A percentile compares a stretch with the other conserved stretches of the same genome.
Evolutionary conservation across 1,140 invertebrate genomes (phyloP).

Genomic region (Tetramorium alpestre): DNA sequence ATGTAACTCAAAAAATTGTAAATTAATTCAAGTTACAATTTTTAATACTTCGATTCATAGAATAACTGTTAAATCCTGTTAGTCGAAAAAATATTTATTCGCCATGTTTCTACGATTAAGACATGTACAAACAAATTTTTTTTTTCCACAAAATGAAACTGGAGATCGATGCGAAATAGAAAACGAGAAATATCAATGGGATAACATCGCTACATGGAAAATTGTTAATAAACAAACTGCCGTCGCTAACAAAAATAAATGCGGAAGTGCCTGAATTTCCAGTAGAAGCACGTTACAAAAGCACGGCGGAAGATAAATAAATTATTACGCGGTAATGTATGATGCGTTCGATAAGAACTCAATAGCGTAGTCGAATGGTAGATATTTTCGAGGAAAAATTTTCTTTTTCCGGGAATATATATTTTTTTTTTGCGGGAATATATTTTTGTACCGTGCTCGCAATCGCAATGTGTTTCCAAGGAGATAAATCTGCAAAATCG

Average conservation of each 20-base stretch:
- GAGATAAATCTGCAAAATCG: not conserved
- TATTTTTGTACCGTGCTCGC: not conserved
- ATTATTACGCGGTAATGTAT: not conserved
- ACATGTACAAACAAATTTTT: not conserved
- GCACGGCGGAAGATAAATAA: not conserved
- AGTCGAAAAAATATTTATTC: not conserved
- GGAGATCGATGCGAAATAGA: not conserved
- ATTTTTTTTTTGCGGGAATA: not conserved
- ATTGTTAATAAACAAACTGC: slow-evolving; percentile 29
- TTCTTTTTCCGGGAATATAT: not conserved
- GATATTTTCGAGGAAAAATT: not conserved
- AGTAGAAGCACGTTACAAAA: not conserved
- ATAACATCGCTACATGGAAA: not conserved
- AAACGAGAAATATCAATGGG: not conserved
- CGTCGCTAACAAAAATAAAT: slow-evolving; percentile 29
- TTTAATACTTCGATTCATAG: not conserved
- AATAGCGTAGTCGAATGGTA: not conserved
- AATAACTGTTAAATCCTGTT: not conserved
- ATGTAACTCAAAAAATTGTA: not conserved
- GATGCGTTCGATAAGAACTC: not conserved
- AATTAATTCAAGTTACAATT: not conserved
- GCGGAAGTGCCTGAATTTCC: not conserved
- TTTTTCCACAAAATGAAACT: slow-evolving; percentile 7
- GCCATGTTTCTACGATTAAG: not conserved
- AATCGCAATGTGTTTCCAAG: not conserved